Evolutionary conservation across 2,797 vertebrate species (phyloP), one percentile per base, ranked within the genome.

Genomic region (Nyctalus aviator): DNA sequence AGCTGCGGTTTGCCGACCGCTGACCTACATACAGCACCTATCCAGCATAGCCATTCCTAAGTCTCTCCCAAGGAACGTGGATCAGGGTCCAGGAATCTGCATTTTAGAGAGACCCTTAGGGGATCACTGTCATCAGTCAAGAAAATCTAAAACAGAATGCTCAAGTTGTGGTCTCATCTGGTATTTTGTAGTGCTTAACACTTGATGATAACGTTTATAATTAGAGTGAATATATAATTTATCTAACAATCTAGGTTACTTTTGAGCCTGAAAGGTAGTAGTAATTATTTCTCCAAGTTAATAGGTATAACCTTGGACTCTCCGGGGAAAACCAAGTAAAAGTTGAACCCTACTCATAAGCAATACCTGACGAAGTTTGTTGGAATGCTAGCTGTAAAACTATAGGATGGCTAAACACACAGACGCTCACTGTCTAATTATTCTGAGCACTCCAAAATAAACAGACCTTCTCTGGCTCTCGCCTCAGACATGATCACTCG

Each of bases 161-260:
- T 32, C 77, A 68, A 6, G 17, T 17, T 66, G 18, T 37, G 59
- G 86, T 90, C 10, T n/a, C 15, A 30, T 21, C 46, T 46, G 32
- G 66, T 88, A 48, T 69, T 86, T 76, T 64, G 6, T 75, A 88
- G 13, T 92, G 57, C 57, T 92, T 78, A 85, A 35, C 71, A 53
- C 53, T 78, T 44, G 25, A 27, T 17, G 57, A 71, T 83, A 64
- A 11, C 62, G 4, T 59, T 89, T 72, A 46, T 62, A 66, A 79
- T 84, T 89, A 35, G 53, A 53, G 3, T 57, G 59, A 64, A 53
- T 79, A 75, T 72, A 53, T 44, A 69, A 62, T 72, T 90, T 86
- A 23, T 76, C 59, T 68, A 90, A 73, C 27, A 57, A 84, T 81
- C 1, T 53, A 88, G 48, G 71, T 68, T 78, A 77, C 3, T 72